These are phyloP conservation scores for Tigriopus californicus DNA, from an alignment of 2,888 invertebrate genomes.

Conservation along the genomic window DNA sequence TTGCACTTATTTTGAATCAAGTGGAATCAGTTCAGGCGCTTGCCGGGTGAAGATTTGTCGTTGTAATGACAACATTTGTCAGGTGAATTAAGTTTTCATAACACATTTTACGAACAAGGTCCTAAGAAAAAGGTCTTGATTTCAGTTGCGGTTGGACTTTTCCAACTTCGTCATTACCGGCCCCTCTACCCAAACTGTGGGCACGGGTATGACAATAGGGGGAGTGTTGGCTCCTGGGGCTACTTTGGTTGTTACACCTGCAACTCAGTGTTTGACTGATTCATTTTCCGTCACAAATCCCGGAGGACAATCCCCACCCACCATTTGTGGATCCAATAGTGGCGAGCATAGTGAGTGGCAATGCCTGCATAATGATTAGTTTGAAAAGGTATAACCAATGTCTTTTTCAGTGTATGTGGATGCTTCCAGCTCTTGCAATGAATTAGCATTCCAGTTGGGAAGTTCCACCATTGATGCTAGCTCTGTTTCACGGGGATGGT, in stretches of 20 bases:
- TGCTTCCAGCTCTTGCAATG: constrained; percentile 5
- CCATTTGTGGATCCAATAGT: constrained; percentile 7
- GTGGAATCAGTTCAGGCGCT: not conserved
- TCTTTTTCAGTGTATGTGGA: constrained; percentile 10
- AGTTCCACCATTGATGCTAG: not conserved
- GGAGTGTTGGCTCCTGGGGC: not conserved
- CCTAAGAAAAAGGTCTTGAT: too few species aligned
- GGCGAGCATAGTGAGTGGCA: constrained; percentile 14
- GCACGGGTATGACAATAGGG: not conserved
- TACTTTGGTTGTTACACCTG: not conserved
- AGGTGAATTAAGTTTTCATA: not conserved
- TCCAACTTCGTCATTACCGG: not conserved
- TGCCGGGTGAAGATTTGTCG: constrained; percentile 3
- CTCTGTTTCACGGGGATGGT: not conserved
- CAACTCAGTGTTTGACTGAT: constrained; percentile 7
- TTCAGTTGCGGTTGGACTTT: constrained; percentile 6
- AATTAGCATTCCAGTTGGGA: constrained; percentile 2
- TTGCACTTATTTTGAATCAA: constrained; percentile 11
- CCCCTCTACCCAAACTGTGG: not conserved
- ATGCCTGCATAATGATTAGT: not conserved
- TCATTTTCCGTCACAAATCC: constrained; percentile 3
- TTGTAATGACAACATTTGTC: not conserved
- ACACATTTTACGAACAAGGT: too few species aligned
- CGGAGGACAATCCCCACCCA: constrained; percentile 8
- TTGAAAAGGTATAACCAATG: not conserved